phyloP scores from a whole-genome alignment of 2,797 vertebrate species.

The Silurus lanzhouensis region DNA sequence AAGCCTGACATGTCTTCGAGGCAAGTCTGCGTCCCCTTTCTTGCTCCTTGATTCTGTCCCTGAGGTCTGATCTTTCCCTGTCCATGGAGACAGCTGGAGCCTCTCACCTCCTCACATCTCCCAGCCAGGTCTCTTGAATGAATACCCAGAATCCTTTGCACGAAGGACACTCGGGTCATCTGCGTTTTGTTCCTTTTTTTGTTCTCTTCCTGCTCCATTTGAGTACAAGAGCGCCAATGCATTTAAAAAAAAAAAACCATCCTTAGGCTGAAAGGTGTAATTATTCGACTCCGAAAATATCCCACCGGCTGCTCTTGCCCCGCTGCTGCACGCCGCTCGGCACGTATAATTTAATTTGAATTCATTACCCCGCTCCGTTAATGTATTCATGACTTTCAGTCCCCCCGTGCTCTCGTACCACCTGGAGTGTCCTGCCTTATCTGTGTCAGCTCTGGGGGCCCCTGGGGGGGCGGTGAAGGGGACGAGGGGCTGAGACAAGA shows the following conservation, averaged over 20 bases:
- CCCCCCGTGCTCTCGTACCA: constrained; percentile 80
- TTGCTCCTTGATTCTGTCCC: constrained; percentile 48
- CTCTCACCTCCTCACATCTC: constrained; percentile 65
- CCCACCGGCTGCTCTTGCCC: constrained; percentile 61
- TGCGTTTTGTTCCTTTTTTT: constrained; percentile 65
- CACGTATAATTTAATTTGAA: constrained; percentile 87
- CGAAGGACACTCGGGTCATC: constrained; percentile 18
- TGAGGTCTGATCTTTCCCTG: constrained; percentile 51
- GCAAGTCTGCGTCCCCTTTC: constrained; percentile 21
- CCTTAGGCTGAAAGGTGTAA: constrained; percentile 74
- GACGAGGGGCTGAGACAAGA: constrained; percentile 77
- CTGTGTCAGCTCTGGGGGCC: constrained; percentile 76
- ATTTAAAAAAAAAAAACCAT: constrained; percentile 29
- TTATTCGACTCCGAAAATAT: constrained; percentile 80
- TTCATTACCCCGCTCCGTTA: constrained; percentile 83
- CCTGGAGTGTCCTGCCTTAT: constrained; percentile 85
- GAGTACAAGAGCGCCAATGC: background rate
- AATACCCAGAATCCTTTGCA: constrained; percentile 25
- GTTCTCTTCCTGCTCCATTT: constrained; percentile 58
- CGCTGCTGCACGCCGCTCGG: constrained; percentile 70
- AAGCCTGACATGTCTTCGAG: constrained; percentile 58
- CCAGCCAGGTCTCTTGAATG: constrained; percentile 30
- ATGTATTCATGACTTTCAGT: constrained; percentile 88
- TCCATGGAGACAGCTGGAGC: constrained; percentile 74
- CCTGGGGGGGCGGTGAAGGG: constrained; percentile 77